Evolutionary conservation across 35 echinoderm and acorn worm genomes (phyloP).

Genomic region (Diadema setosum): DNA sequence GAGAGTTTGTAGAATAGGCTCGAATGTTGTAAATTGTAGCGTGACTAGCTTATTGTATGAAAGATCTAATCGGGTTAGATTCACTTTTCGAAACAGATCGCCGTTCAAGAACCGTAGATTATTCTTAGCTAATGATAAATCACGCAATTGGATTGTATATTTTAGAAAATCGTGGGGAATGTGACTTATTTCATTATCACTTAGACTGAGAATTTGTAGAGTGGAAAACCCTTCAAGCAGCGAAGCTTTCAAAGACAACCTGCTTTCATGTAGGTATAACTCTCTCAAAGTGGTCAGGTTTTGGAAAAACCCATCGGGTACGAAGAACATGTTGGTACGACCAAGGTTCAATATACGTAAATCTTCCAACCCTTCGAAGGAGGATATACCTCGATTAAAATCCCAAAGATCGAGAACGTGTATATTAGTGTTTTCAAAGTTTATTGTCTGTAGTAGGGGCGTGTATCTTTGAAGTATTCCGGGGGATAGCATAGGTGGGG

Average conservation of each 20-base stretch:
- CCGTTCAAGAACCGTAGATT: not conserved
- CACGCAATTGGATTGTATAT: not conserved
- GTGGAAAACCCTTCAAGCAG: not conserved
- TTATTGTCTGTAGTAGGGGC: not conserved
- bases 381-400: not conserved
- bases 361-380: not conserved
- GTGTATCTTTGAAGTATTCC: not conserved
- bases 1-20: not conserved
- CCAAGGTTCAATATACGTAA: not conserved
- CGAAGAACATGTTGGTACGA: not conserved
- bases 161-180: not conserved
- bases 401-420: not conserved
- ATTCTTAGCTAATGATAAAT: not conserved
- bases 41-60: not conserved
- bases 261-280: not conserved
- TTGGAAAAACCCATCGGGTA: not conserved
- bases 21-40: not conserved
- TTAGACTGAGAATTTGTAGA: not conserved
- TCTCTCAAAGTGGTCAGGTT: not conserved
- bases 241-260: not conserved
- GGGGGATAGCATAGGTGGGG: not conserved
- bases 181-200: not conserved
- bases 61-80: not conserved
- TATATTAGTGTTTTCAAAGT: not conserved
- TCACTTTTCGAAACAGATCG: not conserved